Conservation (phyloP, 2,113 vertebrate species). For the Coturnix japonica region DNA sequence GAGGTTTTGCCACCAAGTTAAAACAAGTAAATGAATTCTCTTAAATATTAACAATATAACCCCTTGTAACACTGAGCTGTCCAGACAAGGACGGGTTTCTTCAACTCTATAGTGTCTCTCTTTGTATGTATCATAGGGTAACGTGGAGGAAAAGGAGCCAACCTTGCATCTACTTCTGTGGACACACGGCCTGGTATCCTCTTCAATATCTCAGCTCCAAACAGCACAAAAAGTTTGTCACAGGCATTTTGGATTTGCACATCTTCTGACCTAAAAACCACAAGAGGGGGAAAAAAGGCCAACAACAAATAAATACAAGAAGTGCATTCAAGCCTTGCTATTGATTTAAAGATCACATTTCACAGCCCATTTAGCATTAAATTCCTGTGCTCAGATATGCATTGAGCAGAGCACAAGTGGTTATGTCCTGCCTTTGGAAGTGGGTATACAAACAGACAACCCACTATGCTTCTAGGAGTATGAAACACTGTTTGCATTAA, state of each 20-base stretch:
- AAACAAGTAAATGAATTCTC: neutral
- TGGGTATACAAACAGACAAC: no score
- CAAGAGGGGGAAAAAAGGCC: no score
- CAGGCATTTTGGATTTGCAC: constrained; percentile 88
- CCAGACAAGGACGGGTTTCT: neutral
- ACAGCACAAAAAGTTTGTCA: constrained; percentile 95
- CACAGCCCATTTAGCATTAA: neutral
- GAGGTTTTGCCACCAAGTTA: neutral
- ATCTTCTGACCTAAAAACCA: constrained; percentile 83
- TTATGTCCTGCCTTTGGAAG: no score
- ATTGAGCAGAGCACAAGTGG: no score
- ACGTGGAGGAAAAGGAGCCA: neutral
- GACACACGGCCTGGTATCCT: constrained; percentile 96
- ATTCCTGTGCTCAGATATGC: neutral
- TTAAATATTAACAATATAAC: neutral
- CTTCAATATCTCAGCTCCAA: constrained; percentile 95
- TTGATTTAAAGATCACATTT: neutral
- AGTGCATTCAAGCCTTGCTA: neutral
- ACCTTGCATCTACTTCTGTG: constrained; percentile 98
- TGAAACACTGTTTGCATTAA: no score
- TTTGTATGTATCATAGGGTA: neutral
- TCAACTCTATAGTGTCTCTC: neutral
- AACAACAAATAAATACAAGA: no score
- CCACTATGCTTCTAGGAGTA: no score
- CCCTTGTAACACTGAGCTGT: neutral